phyloP scores from a whole-genome alignment of 1,140 invertebrate species.

The Pseudomyrmex cubaensis region DNA sequence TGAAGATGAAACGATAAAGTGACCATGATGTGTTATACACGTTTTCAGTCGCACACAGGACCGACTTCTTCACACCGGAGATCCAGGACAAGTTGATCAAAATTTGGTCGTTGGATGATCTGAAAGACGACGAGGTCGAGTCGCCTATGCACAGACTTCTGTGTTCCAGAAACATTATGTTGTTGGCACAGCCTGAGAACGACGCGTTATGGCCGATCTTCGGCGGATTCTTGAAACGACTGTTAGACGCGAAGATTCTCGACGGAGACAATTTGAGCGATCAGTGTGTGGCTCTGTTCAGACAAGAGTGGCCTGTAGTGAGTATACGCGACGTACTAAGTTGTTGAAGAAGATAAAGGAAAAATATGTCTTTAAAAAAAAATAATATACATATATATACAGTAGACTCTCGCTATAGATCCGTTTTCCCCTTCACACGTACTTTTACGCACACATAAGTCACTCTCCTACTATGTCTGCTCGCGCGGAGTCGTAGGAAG shows the following conservation, averaged over 20 bases:
- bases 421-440: no score
- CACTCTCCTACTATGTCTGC: no score
- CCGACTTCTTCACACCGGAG: conserved; percentile 75
- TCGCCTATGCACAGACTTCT: conserved; percentile 78
- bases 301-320: conserved; percentile 83
- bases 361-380: no score
- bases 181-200: conserved; percentile 78
- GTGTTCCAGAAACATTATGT: conserved; percentile 82
- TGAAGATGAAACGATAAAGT: neutral
- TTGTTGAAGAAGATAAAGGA: no score
- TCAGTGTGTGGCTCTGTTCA: conserved; percentile 83
- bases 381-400: no score
- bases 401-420: no score
- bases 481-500: no score
- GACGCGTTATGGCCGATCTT: conserved; percentile 74
- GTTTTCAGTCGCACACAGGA: conserved; percentile 76
- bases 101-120: conserved; percentile 78
- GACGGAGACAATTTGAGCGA: conserved; percentile 80
- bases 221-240: conserved; percentile 78
- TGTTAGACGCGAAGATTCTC: conserved; percentile 80
- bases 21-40: conserved; percentile 18
- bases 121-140: conserved; percentile 68
- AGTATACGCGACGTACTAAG: conserved; percentile 53
- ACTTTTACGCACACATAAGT: no score
- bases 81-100: conserved; percentile 79